Evolutionary conservation across 2,888 invertebrate genomes (phyloP), one percentile per base, ranked within the genome.

Genomic region (Drosophila demipolita): DNA sequence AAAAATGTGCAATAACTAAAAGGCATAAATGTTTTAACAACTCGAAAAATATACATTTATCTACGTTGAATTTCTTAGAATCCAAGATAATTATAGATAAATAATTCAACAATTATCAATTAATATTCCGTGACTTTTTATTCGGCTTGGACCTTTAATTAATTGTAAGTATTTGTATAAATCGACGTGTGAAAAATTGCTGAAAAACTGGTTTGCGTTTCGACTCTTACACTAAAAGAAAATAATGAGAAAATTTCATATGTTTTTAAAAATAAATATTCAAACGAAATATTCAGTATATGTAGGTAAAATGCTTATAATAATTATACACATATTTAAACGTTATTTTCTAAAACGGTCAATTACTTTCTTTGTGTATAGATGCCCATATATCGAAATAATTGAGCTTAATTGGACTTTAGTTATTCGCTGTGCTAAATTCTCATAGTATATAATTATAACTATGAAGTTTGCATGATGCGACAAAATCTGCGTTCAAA

Each of bases 161-260:
- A 55, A 68, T 54, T 78, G 83, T 85, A 80, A 84, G 86, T 84
- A 84, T 72, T 33, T 7, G 38, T 60, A 20, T 29, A 20, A 15
- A 45, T 45, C 23, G 23, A 1, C 20, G 45, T 15, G 7, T 23
- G 11, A 63, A 8, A 52, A 15, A 17, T 35, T 53, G 36, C 53
- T 23, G 8, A 2, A 20, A 26, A 62, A 63, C 29, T 53, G 61
- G 50, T 72, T 70, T 78, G 78, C 78, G 71, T 78, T 78, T 78
- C 71, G 53, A 29, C 65, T 66, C 29, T n/a, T 17, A 29, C 1
- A 42, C n/a, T 7, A 5, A 15, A 35, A 23, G 36, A 9, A 20
- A 7, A 7, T 15, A 54, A 6, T 17, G 15, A 12, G 15, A 36
- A 32, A 7, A 17, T 2, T 7, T 6, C 9, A 29, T 35, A 26